Conservation (phyloP, 2,113 vertebrate genomes). For the Myxocyprinus asiaticus region DNA sequence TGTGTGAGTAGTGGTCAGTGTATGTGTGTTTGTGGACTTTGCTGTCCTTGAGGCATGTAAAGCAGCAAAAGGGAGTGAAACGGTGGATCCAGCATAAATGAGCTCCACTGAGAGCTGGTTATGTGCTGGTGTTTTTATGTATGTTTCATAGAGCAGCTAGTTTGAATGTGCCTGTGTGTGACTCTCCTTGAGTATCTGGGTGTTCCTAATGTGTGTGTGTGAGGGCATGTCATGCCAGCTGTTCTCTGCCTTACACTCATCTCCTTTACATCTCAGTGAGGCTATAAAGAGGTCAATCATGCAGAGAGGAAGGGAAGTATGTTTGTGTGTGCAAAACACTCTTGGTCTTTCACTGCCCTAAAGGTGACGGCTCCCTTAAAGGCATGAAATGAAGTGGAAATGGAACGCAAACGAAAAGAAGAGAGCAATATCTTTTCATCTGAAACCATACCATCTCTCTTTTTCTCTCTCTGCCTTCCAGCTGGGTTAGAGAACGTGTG, state of each 20-base stretch:
- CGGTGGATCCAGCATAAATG: slow-evolving; percentile 35
- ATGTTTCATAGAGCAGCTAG: slow-evolving; percentile 9
- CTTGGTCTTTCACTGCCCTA: slow-evolving; percentile 7
- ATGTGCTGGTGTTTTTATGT: slow-evolving; percentile 12
- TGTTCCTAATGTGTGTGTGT: not conserved
- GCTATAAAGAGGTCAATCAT: slow-evolving; percentile 32
- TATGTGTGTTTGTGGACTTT: slow-evolving; percentile 27
- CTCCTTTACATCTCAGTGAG: slow-evolving; percentile 26
- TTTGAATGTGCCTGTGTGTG: slow-evolving; percentile 25
- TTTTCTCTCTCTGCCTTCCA: not conserved
- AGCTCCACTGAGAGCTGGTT: slow-evolving; percentile 15
- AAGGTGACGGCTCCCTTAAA: slow-evolving; percentile 5
- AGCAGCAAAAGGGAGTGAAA: slow-evolving; percentile 14
- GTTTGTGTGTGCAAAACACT: slow-evolving; percentile 6
- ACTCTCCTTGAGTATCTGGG: slow-evolving; percentile 12
- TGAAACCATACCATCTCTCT: not conserved
- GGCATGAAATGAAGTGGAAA: not conserved
- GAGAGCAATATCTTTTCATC: not conserved
- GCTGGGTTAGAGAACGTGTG: slow-evolving; percentile 25
- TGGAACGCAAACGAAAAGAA: not conserved
- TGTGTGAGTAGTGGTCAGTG: slow-evolving; percentile 15
- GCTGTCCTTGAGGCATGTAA: slow-evolving; percentile 50
- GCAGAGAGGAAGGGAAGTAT: not conserved
- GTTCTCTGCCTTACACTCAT: slow-evolving; percentile 40
- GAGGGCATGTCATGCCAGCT: slow-evolving; percentile 41